Base-by-base conservation (phyloP, 2,888 invertebrate species). In the Thalpophila matura region DNA sequence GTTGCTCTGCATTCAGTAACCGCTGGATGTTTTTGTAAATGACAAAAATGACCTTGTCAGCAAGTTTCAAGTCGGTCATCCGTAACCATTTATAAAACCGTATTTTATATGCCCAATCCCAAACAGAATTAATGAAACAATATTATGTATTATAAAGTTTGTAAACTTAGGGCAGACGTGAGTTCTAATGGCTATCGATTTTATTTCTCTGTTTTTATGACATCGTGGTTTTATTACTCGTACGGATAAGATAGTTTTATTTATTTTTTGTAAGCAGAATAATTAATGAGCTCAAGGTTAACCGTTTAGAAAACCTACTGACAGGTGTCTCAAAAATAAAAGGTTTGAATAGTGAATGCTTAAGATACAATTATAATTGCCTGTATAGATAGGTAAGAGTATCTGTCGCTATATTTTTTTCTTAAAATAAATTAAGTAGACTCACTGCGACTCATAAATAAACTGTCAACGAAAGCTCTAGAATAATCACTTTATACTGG, bases 141-240 rank as follows among this genome's bases (percentile, higher is more conserved):
- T 31, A 68, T 45, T 60, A 47, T 45, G 61, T 51, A 68, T 46
- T 46, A 58, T 62, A 64, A 70, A 64, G 12, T 35, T 51, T 42
- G 3, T 45, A 33, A 54, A 60, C 14, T 65, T 38, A 70, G 63
- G 50, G 58, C 56, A 56, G 71, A 69, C 16, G 65, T 68, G 65
- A 55, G 55, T 56, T 60, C 70, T 82, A 86, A 85, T 84, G 79
- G 77, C 59, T 77, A 79, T 81, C 73, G 77, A 83, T 83, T 58
- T 59, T 55, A 45, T 64, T 66, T 55, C 5, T 59, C 14, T 14
- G 16, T 49, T 62, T 62, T 63, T 73, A 67, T 45, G 29, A 16
- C 37, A 51, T 63, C 33, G 16, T 45, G 24, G 33, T 66, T 71
- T 77, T 60, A 63, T 73, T 53, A 14, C 14, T 24, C 29, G 14